A percentile compares a stretch with the other conserved stretches of the same genome.
These are phyloP conservation scores for Epinephelus fuscoguttatus DNA, from an alignment of 2,113 vertebrate genomes.

Conservation along the genomic window DNA sequence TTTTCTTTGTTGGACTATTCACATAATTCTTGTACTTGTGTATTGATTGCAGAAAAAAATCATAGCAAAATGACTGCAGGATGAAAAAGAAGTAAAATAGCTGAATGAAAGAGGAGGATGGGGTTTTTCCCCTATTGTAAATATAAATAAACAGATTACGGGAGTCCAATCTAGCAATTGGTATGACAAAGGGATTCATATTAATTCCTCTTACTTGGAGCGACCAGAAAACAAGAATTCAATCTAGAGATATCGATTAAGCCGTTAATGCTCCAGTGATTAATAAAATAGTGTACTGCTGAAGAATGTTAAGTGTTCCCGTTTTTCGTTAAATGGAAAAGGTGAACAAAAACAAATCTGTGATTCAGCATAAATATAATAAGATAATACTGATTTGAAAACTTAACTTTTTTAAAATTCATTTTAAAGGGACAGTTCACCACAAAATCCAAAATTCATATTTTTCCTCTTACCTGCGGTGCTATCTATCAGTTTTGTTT, in stretches of 20 bases:
- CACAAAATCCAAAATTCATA: too few relatives aligned
- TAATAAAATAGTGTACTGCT: constrained; percentile 50
- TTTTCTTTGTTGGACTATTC: background rate
- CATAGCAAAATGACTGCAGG: background rate
- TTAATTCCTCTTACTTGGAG: constrained; percentile 7
- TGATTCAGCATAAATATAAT: background rate
- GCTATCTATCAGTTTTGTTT: too few relatives aligned
- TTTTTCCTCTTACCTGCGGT: too few relatives aligned
- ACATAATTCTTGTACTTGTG: background rate
- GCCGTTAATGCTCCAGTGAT: constrained; percentile 54
- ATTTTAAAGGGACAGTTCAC: too few relatives aligned
- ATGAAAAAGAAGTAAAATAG: background rate
- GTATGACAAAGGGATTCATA: constrained; percentile 36
- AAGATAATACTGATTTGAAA: background rate
- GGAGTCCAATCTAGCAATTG: constrained; percentile 29
- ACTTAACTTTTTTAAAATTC: too few relatives aligned
- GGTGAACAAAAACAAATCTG: background rate
- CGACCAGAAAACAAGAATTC: constrained; percentile 34
- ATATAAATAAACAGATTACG: constrained; percentile 11
- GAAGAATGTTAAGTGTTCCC: constrained; percentile 31
- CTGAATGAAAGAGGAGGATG: background rate
- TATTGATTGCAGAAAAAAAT: background rate
- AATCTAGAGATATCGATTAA: constrained; percentile 55
- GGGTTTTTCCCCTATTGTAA: background rate
- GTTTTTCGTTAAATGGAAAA: constrained; percentile 3